Conservation (phyloP, 1,140 invertebrate genomes). For the Venturia canescens region DNA sequence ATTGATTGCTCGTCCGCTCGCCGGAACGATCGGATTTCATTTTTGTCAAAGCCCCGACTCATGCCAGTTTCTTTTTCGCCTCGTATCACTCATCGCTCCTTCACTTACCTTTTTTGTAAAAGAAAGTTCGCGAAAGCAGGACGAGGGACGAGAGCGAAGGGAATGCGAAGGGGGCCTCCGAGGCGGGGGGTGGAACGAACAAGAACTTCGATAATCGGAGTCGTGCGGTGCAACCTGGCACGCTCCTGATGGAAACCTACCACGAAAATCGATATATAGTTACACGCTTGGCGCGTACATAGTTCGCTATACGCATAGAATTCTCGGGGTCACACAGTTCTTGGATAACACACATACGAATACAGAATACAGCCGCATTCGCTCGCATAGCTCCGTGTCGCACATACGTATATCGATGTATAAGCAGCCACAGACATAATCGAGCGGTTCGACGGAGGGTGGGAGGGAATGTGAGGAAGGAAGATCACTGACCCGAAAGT, state of each 20-base stretch:
- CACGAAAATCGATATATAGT: conserved; percentile 53
- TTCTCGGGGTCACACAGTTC: conserved; percentile 25
- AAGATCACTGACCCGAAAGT: conserved; percentile 46
- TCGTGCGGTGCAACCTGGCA: conserved; percentile 40
- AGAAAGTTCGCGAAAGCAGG: not conserved
- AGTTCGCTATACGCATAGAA: conserved; percentile 33
- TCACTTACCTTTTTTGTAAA: not conserved
- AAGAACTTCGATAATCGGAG: conserved; percentile 39
- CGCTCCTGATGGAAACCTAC: conserved; percentile 35
- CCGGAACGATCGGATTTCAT: conserved; percentile 1
- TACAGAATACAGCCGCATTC: not conserved
- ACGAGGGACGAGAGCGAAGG: not conserved
- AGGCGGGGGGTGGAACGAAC: not conserved
- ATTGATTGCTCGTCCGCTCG: not conserved
- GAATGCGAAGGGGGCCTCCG: too few species aligned
- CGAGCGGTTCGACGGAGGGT: conserved; percentile 14
- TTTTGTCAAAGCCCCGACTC: not conserved
- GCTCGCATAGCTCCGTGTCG: not conserved
- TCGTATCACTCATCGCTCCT: not conserved
- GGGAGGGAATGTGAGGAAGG: conserved; percentile 30
- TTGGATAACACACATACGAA: not conserved
- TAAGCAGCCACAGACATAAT: not conserved
- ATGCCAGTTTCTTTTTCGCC: not conserved
- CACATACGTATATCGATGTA: not conserved
- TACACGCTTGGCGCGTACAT: conserved; percentile 20